Evolutionary conservation across 1,140 invertebrate species (phyloP).

Genomic region (Drosophila tropicalis): DNA sequence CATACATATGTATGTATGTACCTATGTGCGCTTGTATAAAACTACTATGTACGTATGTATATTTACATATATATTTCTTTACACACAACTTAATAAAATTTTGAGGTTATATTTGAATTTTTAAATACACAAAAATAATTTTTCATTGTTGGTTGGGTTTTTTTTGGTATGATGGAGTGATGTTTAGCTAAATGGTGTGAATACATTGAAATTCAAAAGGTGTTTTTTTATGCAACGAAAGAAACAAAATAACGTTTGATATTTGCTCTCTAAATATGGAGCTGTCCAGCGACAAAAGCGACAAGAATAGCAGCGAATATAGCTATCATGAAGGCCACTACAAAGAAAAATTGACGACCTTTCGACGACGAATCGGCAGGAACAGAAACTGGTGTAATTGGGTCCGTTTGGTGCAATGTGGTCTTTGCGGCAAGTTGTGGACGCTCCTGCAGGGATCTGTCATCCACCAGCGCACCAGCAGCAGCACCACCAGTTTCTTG

Average conservation of each 20-base stretch:
- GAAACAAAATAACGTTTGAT: not conserved
- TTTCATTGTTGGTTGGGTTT: not conserved
- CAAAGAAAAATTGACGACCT: not conserved
- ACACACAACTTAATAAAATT: not conserved
- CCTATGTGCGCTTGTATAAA: too few relatives aligned
- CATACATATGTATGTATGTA: too few relatives aligned
- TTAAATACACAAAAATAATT: not conserved
- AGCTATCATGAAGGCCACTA: not conserved
- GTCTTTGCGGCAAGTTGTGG: constrained; percentile 27
- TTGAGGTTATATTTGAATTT: constrained; percentile 10
- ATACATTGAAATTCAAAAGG: not conserved
- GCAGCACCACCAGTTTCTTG: too few relatives aligned
- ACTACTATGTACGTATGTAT: too few relatives aligned
- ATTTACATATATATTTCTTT: too few relatives aligned
- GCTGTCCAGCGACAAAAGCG: constrained; percentile 15
- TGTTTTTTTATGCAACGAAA: not conserved
- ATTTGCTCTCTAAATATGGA: not conserved
- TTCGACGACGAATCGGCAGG: not conserved
- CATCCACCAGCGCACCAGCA: too few relatives aligned
- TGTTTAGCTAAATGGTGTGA: not conserved
- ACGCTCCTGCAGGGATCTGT: constrained; percentile 35
- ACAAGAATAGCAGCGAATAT: constrained; percentile 22
- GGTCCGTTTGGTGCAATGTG: not conserved
- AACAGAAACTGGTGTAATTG: not conserved
- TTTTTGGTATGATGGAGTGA: not conserved